Evolutionary conservation across 2,113 vertebrate genomes (phyloP).

Genomic region (Pipra filicauda): DNA sequence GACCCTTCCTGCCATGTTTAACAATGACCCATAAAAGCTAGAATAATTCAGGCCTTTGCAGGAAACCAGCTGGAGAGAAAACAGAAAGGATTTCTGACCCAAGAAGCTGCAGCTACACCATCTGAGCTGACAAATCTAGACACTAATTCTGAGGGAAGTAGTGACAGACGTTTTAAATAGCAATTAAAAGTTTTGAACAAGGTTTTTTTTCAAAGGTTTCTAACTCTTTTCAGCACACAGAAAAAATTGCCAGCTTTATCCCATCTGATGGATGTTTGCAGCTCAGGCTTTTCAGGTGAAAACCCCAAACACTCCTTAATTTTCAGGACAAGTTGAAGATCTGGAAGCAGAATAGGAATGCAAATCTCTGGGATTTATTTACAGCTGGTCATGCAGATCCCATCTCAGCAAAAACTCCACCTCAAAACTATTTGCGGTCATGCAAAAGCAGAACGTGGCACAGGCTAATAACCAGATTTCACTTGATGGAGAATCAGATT

Average conservation of each 20-base stretch:
- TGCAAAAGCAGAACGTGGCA: background rate
- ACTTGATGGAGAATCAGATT: background rate
- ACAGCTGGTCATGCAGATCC: background rate
- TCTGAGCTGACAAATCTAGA: constrained; percentile 3
- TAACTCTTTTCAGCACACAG: background rate
- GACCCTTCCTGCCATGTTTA: constrained; percentile 63
- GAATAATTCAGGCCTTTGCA: constrained; percentile 52
- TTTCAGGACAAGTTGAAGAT: background rate
- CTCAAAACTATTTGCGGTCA: background rate
- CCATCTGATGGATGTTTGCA: background rate
- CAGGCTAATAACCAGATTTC: background rate
- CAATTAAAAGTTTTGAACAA: background rate
- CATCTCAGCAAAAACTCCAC: background rate
- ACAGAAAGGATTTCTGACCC: background rate
- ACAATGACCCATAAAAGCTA: constrained; percentile 67
- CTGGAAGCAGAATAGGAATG: background rate
- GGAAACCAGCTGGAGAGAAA: constrained; percentile 50
- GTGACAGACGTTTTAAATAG: background rate
- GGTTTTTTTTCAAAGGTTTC: background rate
- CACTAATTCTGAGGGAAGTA: background rate
- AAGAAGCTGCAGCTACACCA: constrained; percentile 16
- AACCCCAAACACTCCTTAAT: background rate
- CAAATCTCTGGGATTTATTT: background rate
- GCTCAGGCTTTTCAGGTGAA: background rate
- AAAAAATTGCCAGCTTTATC: background rate